Evolutionary conservation across 2,888 invertebrate species (phyloP).

Genomic region (Isoperla grammatica): DNA sequence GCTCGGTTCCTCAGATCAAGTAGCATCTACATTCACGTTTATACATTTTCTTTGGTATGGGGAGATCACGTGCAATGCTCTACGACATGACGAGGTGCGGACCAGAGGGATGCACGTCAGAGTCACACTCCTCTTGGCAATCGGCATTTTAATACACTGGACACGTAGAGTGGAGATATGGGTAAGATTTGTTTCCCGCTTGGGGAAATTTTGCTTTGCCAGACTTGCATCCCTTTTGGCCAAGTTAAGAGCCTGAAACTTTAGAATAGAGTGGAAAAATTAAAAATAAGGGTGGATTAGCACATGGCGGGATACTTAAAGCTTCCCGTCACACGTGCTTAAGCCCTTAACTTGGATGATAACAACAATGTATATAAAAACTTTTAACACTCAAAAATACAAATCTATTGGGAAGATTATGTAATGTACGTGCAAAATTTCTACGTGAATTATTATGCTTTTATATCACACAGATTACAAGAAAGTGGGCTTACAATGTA

Average conservation of each 20-base stretch:
- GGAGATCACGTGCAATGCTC: constrained; percentile 35
- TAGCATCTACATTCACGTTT: constrained; percentile 28
- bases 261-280: constrained; percentile 22
- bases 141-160: too few species aligned
- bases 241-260: constrained; percentile 20
- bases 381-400: constrained; percentile 35
- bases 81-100: constrained; percentile 27
- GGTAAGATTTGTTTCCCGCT: constrained; percentile 15
- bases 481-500: constrained; percentile 29
- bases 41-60: constrained; percentile 34
- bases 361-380: constrained; percentile 34
- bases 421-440: constrained; percentile 33
- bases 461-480: constrained; percentile 34
- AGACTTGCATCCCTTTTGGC: constrained; percentile 19
- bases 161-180: constrained; percentile 4
- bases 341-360: constrained; percentile 32
- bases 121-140: background rate
- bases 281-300: constrained; percentile 24
- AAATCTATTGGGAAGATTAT: constrained; percentile 33
- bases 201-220: constrained; percentile 23
- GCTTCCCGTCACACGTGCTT: constrained; percentile 25
- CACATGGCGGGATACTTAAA: constrained; percentile 29
- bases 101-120: background rate
- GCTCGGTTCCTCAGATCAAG: constrained; percentile 26
- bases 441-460: constrained; percentile 29